Percentiles rank a stretch among this genome's conserved stretches.
Conservation (phyloP, 1,140 invertebrate genomes). For the Cydia splendana region DNA sequence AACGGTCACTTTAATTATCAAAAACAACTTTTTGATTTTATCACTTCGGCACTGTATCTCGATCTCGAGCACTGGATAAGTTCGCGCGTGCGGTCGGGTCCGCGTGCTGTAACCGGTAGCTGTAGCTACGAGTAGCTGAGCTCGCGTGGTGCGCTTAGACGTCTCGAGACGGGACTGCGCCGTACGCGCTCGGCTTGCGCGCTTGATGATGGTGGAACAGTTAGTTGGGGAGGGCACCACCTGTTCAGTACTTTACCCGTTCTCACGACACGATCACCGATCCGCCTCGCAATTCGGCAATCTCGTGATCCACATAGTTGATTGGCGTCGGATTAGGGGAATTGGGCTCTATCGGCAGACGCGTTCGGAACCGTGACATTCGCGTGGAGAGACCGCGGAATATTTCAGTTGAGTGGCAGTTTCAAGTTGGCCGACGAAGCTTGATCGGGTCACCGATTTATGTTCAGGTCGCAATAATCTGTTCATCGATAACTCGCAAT, state of each 20-base stretch:
- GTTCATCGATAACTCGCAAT: constrained; percentile 45
- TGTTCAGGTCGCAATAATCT: constrained; percentile 54
- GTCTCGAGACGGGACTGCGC: constrained; percentile 64
- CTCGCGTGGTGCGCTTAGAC: constrained; percentile 61
- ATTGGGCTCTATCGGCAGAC: constrained; percentile 57
- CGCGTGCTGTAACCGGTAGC: constrained; percentile 34
- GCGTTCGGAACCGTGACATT: constrained; percentile 64
- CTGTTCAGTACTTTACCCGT: constrained; percentile 63
- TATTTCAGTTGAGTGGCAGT: constrained; percentile 60
- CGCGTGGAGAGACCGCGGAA: constrained; percentile 61
- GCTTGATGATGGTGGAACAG: constrained; percentile 62
- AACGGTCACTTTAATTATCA: constrained; percentile 18
- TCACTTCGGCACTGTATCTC: constrained; percentile 4
- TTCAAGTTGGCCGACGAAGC: constrained; percentile 37
- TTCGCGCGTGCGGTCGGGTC: constrained; percentile 47
- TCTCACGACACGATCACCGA: constrained; percentile 69
- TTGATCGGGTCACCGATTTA: constrained; percentile 60
- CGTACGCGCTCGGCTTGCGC: constrained; percentile 52
- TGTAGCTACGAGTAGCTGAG: constrained; percentile 39
- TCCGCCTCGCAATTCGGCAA: constrained; percentile 60
- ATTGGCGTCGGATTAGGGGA: constrained; percentile 72
- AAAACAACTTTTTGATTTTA: constrained; percentile 13
- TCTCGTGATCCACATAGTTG: constrained; percentile 73
- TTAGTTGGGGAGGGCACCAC: constrained; percentile 70
- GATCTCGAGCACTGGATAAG: constrained; percentile 33